Percentiles rank a stretch among this genome's conserved stretches.
Conservation (phyloP, 2,113 vertebrate species). For the Dicrurus megarhynchus region DNA sequence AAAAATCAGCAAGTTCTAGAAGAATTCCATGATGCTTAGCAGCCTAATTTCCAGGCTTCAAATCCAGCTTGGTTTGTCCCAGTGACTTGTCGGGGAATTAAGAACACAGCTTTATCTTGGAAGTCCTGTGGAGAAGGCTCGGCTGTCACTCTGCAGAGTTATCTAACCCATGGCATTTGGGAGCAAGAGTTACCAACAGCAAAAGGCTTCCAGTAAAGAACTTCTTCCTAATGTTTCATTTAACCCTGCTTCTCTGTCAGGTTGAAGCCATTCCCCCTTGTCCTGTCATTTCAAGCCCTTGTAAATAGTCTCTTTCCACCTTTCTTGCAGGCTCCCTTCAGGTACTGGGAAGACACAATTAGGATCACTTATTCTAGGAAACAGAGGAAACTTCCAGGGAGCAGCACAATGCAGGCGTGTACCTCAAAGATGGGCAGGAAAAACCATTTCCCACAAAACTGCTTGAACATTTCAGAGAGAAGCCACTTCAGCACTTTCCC, state of each 20-base stretch:
- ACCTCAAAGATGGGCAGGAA: background rate
- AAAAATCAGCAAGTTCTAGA: slow-evolving; percentile 31
- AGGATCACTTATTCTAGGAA: background rate
- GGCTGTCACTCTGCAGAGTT: background rate
- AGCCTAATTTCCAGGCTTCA: background rate
- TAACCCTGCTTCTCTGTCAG: background rate
- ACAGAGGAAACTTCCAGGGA: background rate
- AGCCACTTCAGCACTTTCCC: background rate
- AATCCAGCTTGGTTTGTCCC: background rate
- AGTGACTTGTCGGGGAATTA: background rate
- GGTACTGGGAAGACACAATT: background rate
- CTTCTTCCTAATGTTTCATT: background rate
- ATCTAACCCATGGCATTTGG: background rate
- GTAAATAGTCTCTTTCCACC: background rate
- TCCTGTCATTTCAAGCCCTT: background rate
- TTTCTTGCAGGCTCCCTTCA: background rate
- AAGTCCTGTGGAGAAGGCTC: background rate
- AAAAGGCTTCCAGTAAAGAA: background rate
- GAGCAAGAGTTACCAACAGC: background rate
- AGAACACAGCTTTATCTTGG: background rate
- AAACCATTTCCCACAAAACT: background rate
- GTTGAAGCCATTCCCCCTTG: background rate
- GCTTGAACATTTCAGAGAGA: background rate
- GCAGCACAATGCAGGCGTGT: background rate
- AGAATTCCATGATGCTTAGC: background rate